phyloP scores from a whole-genome alignment of 2,888 invertebrate species.

The Scaptomyza parva region DNA sequence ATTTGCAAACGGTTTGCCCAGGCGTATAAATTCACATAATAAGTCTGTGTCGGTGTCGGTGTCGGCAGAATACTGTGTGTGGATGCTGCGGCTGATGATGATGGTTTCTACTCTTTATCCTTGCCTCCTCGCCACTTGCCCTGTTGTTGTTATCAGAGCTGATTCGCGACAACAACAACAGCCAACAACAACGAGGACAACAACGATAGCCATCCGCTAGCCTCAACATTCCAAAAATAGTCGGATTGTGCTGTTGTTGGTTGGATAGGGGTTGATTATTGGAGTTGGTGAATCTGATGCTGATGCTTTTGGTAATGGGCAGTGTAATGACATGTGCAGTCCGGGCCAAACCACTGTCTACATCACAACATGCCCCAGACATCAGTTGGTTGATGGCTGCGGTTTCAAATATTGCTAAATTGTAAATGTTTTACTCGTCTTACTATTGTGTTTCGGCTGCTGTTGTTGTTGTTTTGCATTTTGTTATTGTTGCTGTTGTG shows the following conservation, averaged over 20 bases:
- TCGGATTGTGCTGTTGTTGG: conserved; percentile 13
- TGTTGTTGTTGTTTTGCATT: conserved; percentile 22
- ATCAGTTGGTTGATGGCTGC: conserved; percentile 63
- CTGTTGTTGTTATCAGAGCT: conserved; percentile 54
- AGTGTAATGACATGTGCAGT: conserved; percentile 63
- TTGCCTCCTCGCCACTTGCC: conserved; percentile 2
- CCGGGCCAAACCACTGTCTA: conserved; percentile 30
- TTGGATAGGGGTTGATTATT: conserved; percentile 31
- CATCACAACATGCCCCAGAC: conserved; percentile 32
- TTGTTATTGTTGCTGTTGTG: conserved; percentile 30
- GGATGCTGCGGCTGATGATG: conserved; percentile 65
- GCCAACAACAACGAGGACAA: conserved; percentile 31
- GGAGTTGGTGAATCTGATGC: conserved; percentile 30
- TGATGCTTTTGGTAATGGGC: conserved; percentile 48
- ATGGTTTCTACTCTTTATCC: conserved; percentile 15
- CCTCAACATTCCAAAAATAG: conserved; percentile 21
- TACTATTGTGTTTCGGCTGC: conserved; percentile 15
- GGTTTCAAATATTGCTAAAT: conserved; percentile 81
- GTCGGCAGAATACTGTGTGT: conserved; percentile 36
- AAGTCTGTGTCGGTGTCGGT: conserved; percentile 68
- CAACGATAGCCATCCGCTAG: conserved; percentile 58
- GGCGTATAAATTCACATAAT: conserved; percentile 78
- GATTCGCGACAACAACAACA: conserved; percentile 53
- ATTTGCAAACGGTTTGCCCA: conserved; percentile 54
- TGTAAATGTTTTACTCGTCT: conserved; percentile 61